Base-by-base conservation (phyloP, 2,888 invertebrate species). In the Cynaeus angustus region DNA sequence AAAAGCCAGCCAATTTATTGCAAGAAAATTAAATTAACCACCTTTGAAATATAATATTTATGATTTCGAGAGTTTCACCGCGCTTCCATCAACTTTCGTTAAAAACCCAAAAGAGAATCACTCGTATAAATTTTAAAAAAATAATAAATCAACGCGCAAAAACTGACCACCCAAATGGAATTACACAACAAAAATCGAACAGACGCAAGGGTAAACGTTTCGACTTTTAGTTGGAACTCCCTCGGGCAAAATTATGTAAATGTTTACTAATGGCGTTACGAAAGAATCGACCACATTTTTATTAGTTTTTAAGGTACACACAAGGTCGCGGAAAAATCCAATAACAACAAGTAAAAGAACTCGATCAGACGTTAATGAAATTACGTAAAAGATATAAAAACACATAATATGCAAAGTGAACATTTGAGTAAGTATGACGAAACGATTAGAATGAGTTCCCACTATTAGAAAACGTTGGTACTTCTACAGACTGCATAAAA, bases 211-310 rank as follows among this genome's bases (percentile, higher is more conserved):
- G 30, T 10, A 50, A 50, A 10, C 14, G 12, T 33, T 52, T 52
- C 8, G 3, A 33, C 1, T 52, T 52, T 12, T 30, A 8, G 2
- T 4, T 33, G 26, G 6, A 55, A 38, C 9, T 13, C 55, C 55
- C 41, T 53, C 38, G 26, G 41, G 55, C 16, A n/a, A 41, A 41
- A n/a, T 55, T 55, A 41, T 52, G 52, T 52, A 52, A 52, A 52
- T 53, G 53, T 53, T 53, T 53, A 50, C 50, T 10, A 53, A 53
- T 38, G 38, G 16, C 41, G 41, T 55, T 55, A 55, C 38, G 55
- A 37, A 37, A 55, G 12, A 38, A 41, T 13, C 33, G 5, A 10
- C 37, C 55, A 55, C 13, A 16, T 55, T 37, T 55, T 55, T 55
- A 55, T 26, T 13, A 38, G 55, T 58, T 21, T 58, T 43, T 13